A percentile compares a stretch with the other conserved stretches of the same genome.
phyloP scores from a whole-genome alignment of 2,888 invertebrate species.

The Oscheius sp. region DNA sequence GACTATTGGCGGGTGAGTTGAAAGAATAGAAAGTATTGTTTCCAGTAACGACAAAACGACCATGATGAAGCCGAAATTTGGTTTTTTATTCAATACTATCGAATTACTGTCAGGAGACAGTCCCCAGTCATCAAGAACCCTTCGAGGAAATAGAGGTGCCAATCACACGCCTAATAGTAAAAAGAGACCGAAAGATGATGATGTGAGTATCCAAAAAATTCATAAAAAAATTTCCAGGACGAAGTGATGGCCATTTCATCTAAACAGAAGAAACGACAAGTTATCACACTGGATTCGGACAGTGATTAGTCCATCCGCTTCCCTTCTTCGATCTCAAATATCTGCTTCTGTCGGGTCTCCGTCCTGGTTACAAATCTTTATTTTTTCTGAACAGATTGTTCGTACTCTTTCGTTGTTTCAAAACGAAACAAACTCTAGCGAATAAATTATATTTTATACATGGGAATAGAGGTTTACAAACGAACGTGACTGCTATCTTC shows the following conservation, averaged over 20 bases:
- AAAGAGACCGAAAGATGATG: constrained; percentile 24
- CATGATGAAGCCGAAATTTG: constrained; percentile 42
- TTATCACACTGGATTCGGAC: constrained; percentile 31
- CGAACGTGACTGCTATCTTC: constrained; percentile 24
- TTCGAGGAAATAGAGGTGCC: constrained; percentile 40
- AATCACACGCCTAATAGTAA: background rate
- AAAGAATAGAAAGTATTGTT: constrained; percentile 31
- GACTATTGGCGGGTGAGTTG: constrained; percentile 25
- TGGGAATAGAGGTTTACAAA: no score
- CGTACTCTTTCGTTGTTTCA: no score
- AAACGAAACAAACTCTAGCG: no score
- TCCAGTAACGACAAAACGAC: constrained; percentile 43
- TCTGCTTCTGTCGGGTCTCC: background rate
- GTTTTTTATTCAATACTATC: constrained; percentile 46
- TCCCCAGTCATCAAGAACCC: constrained; percentile 36
- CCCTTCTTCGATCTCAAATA: background rate
- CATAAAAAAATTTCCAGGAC: constrained; percentile 15
- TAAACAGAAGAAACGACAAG: constrained; percentile 27
- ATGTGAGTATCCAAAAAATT: background rate
- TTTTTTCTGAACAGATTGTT: no score
- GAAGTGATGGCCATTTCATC: no score
- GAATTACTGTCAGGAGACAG: constrained; percentile 40
- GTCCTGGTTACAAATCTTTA: no score
- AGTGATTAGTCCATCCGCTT: constrained; percentile 19
- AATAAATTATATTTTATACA: no score